Percentiles rank a stretch among this genome's conserved stretches.
Conservation (phyloP, 2,888 invertebrate species). For the Trissolcus brochymenae region DNA sequence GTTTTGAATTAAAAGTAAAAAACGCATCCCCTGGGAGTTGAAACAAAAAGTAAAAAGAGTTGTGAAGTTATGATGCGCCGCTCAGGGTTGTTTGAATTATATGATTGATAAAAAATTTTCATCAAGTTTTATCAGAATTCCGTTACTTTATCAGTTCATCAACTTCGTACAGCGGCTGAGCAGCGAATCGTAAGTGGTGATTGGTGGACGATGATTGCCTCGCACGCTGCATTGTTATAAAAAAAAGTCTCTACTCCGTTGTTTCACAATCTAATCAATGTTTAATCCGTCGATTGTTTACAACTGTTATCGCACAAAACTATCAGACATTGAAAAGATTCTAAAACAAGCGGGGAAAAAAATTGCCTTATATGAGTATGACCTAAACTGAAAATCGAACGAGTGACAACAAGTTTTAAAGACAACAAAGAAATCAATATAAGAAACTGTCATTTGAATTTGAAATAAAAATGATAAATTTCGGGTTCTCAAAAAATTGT, state of each 20-base stretch:
- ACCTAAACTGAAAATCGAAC: constrained; percentile 33
- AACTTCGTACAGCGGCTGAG: constrained; percentile 12
- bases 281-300: constrained; percentile 5
- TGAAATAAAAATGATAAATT: neutral
- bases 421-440: too few species aligned
- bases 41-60: neutral
- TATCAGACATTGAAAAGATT: constrained; percentile 24
- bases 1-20: constrained; percentile 4
- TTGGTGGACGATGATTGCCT: constrained; percentile 55
- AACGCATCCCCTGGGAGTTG: constrained; percentile 1
- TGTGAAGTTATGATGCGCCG: too few species aligned
- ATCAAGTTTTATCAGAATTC: neutral
- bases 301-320: neutral
- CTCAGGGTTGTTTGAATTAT: too few species aligned
- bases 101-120: too few species aligned
- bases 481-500: neutral
- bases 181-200: constrained; percentile 13
- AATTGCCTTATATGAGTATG: constrained; percentile 27
- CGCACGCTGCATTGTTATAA: constrained; percentile 64
- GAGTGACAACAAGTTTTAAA: constrained; percentile 17
- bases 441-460: too few species aligned
- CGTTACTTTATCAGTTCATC: neutral
- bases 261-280: constrained; percentile 36
- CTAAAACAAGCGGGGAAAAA: constrained; percentile 16
- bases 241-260: constrained; percentile 30